Conservation (phyloP, 2,888 invertebrate species). For the Chrysolina americana region DNA sequence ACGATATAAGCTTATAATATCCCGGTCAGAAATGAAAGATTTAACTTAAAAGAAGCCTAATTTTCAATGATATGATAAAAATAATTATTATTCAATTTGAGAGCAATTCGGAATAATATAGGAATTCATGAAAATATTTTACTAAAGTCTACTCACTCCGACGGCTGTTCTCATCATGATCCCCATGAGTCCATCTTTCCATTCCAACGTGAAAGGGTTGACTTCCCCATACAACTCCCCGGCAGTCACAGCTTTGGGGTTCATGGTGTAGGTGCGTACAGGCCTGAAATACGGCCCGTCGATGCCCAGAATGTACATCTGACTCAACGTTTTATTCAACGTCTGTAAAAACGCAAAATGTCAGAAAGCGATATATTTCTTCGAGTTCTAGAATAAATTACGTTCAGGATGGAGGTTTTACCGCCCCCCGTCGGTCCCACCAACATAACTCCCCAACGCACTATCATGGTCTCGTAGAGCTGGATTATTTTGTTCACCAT, state of each 20-base stretch:
- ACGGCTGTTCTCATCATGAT: conserved; percentile 76
- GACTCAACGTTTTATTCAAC: conserved; percentile 79
- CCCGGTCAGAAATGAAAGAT: no score
- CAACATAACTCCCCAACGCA: conserved; percentile 93
- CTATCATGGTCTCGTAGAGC: conserved; percentile 91
- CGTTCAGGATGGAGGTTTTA: conserved; percentile 83
- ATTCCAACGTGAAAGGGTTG: conserved; percentile 87
- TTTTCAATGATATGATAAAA: no score
- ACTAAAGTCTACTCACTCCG: conserved; percentile 66
- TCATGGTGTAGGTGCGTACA: conserved; percentile 85
- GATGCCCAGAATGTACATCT: conserved; percentile 76
- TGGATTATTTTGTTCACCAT: conserved; percentile 86
- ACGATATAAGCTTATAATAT: no score
- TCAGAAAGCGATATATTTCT: neutral
- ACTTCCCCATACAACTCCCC: conserved; percentile 93
- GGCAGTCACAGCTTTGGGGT: conserved; percentile 90
- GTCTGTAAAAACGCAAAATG: conserved; percentile 71
- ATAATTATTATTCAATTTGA: no score
- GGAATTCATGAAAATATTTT: no score
- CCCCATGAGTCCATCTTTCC: conserved; percentile 91
- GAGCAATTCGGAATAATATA: no score
- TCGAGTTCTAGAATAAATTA: conserved; percentile 63
- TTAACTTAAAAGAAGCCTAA: no score
- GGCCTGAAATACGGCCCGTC: conserved; percentile 77
- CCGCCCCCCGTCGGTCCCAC: conserved; percentile 93